A percentile compares a stretch with the other conserved stretches of the same genome.
Evolutionary conservation across 1,140 invertebrate species (phyloP).

Genomic region (Zaprionus ornatus): DNA sequence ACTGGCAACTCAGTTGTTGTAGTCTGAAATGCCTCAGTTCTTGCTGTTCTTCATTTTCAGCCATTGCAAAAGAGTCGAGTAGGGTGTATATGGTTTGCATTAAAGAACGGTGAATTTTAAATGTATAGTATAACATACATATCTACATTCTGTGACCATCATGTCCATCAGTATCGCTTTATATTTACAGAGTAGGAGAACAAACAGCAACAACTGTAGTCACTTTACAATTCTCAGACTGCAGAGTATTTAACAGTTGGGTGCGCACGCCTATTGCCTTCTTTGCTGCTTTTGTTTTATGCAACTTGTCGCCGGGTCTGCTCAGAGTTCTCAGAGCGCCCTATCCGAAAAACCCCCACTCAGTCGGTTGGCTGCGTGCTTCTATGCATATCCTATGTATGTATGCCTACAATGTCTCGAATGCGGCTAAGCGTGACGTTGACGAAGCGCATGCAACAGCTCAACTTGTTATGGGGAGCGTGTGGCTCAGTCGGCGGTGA

Average conservation of each 20-base stretch:
- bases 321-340: not conserved
- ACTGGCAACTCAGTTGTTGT: not conserved
- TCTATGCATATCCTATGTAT: constrained; percentile 38
- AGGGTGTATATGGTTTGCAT: not conserved
- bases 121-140: too few species aligned
- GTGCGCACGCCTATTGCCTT: not conserved
- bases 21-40: not conserved
- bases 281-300: constrained; percentile 19
- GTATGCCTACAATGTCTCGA: constrained; percentile 68
- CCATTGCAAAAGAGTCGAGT: not conserved
- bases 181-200: not conserved
- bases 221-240: not conserved
- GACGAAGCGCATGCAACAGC: constrained; percentile 77
- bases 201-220: not conserved
- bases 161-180: not conserved
- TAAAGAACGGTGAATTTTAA: not conserved
- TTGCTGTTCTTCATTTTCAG: not conserved
- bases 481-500: constrained; percentile 20
- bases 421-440: constrained; percentile 77
- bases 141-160: too few species aligned
- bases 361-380: not conserved
- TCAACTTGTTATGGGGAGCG: constrained; percentile 62
- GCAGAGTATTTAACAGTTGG: not conserved
- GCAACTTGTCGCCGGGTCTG: constrained; percentile 1
- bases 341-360: too few species aligned